A percentile compares a stretch with the other conserved stretches of the same genome.
Conservation (phyloP, 2,888 invertebrate species). For the Mythimna loreyi region DNA sequence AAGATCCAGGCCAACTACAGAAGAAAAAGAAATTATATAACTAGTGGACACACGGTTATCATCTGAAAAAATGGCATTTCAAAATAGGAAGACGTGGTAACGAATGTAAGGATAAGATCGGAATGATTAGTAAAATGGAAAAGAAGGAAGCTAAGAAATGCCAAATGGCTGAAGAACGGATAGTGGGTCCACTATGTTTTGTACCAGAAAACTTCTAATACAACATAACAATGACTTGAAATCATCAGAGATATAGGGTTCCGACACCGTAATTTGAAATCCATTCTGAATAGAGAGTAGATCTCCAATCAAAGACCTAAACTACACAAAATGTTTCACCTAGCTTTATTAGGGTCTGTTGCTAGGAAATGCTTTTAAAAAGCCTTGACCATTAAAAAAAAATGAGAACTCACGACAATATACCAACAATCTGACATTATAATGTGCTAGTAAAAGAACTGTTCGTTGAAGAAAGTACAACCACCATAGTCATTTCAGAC, state of each 20-base stretch:
- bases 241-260: too few relatives aligned
- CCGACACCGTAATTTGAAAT: neutral
- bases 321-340: neutral
- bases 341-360: constrained; percentile 8
- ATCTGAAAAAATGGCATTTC: neutral
- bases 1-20: neutral
- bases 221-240: too few relatives aligned
- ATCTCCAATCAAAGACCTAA: neutral
- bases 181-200: neutral
- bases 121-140: neutral
- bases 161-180: neutral
- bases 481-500: neutral
- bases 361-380: constrained; percentile 3
- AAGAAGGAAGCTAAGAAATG: neutral
- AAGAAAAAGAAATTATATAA: neutral
- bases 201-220: neutral
- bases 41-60: neutral
- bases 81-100: neutral
- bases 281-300: neutral
- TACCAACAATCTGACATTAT: too few relatives aligned
- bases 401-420: too few relatives aligned
- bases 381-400: too few relatives aligned
- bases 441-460: constrained; percentile 5
- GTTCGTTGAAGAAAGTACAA: neutral
- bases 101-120: constrained; percentile 7